Conservation (phyloP, 2,113 vertebrate genomes). For the Larimichthys crocea region DNA sequence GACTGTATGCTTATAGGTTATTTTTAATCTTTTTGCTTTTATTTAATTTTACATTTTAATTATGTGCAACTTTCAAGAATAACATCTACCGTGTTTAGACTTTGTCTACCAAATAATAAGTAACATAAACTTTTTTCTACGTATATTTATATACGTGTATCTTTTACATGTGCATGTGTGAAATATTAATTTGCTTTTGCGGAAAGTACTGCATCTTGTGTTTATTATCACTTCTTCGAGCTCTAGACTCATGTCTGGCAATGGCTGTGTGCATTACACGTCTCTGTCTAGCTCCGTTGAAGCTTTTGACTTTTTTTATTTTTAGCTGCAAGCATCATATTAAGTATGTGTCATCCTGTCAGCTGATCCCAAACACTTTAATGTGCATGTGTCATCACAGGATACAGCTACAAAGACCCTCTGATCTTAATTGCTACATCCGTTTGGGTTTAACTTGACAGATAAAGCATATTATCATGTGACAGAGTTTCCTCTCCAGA, state of each 20-base stretch:
- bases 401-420: conserved; percentile 21
- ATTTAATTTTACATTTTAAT: no score
- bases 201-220: background rate
- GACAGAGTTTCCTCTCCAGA: conserved; percentile 3
- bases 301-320: conserved; percentile 6
- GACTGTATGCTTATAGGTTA: no score
- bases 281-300: background rate
- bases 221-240: background rate
- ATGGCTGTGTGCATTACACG: background rate
- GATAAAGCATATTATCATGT: conserved; percentile 14
- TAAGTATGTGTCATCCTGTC: conserved; percentile 25
- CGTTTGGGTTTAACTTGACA: background rate
- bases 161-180: no score
- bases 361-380: conserved; percentile 24
- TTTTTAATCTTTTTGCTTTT: no score
- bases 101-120: no score
- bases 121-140: no score
- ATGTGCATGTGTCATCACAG: conserved; percentile 31
- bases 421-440: conserved; percentile 25
- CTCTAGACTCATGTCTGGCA: background rate
- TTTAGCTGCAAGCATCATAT: conserved; percentile 29
- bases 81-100: no score
- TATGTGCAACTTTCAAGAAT: no score
- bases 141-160: no score
- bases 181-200: no score